Base-by-base conservation (phyloP, 2,888 invertebrate species). In the Euspilapteryx auroguttella region DNA sequence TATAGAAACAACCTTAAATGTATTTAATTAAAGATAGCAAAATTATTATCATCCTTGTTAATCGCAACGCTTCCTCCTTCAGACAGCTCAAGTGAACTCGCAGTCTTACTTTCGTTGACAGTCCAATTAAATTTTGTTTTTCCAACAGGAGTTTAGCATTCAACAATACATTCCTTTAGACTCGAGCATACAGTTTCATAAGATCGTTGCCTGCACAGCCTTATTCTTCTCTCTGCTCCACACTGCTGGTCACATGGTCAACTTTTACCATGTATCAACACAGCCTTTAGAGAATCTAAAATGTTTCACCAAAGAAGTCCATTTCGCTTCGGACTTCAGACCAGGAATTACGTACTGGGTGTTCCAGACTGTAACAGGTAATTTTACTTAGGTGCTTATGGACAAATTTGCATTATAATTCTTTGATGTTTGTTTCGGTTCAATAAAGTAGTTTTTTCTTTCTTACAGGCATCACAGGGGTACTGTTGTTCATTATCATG, bases 261-360 rank as follows among this genome's bases (percentile, higher is more conserved):
- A 97, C 65, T 97, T 97, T 64, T 97, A 97, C 57, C 96, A 97
- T 50, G 91, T 97, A 0, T 94, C 94, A 3, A 96, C 95, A 0
- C 97, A 97, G 50, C 94, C 95, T 0, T 80, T 94, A 2, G 94
- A 94, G 47, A 93, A 97, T 59, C 68, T 97, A 2, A 82, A 88
- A 17, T 97, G 96, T 50, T 78, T 97, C 4, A 96, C 96, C 2
- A 88, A 90, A 38, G 96, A 97, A 62, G 87, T 97, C 6, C 88
- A 92, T 43, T 96, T 97, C 50, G 87, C 92, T 0, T 94, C 94
- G 0, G 96, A 96, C 59, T 93, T 93, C 47, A 86, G 91, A 45
- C 94, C 95, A 1, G 94, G 94, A 7, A 94, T 96, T 36, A 87
- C 89, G 0, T 96, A 92, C 55, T 97, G 96, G 96, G 82, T 96